Evolutionary conservation across 2,888 invertebrate genomes (phyloP), one percentile per base, ranked within the genome.

Genomic region (Diarsia rubi): DNA sequence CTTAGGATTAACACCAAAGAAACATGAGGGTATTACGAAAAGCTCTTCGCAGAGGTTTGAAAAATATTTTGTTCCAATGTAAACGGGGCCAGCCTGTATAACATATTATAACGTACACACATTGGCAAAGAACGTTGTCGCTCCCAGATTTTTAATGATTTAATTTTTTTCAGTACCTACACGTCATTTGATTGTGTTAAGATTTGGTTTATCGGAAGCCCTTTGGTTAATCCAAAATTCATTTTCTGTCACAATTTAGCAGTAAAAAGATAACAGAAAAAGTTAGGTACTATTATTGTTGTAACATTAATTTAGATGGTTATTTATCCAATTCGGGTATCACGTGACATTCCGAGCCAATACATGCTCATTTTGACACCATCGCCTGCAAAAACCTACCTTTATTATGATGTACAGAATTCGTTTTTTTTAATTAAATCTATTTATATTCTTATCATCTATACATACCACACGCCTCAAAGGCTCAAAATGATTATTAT

Each of bases 381-480:
- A 57, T 45, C 31, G 6, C 16, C 42, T 69, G 47, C 59, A 76
- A 75, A 73, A 69, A 69, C 63, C 63, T 84, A 79, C 12, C 0
- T 77, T 24, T 78, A 78, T 21, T 84, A 80, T 67, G 81, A 75
- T 64, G 67, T 62, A 79, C 67, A 80, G 68, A 81, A 78, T 81
- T 84, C 69, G 69, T 86, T 81, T 45, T 72, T 63, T 42, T 79
- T 64, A 68, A 49, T 75, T 86, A 77, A 73, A 79, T 81, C 83
- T 89, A 87, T 73, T 68, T 19, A 79, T 86, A 82, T 66, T 72
- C 42, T 42, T 62, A 62, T 9, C 42, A 42, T 89, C 85, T 90
- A 90, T 91, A 89, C 81, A 90, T 90, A 93, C 90, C 94, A 95
- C 94, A 95, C n/a, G 95, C 95, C 95, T 90, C 90, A 85, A 92